Evolutionary conservation across 2,797 vertebrate genomes (phyloP).

Genomic region (Benthosema pterotum): DNA sequence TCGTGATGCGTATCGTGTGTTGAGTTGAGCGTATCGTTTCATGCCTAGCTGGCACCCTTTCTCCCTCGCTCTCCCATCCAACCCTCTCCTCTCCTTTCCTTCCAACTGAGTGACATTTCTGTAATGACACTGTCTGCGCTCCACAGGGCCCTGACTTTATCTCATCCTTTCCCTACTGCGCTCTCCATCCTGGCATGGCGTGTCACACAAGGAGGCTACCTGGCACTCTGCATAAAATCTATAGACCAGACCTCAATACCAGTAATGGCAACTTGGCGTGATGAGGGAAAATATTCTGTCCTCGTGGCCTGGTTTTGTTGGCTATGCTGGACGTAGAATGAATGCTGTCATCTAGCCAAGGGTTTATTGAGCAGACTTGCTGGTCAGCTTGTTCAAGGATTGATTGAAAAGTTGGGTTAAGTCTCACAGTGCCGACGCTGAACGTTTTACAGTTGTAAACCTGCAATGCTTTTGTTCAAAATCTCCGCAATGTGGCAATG

Average conservation of each 20-base stretch:
- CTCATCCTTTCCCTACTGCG: constrained; percentile 29
- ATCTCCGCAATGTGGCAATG: constrained; percentile 24
- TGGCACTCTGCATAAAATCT: constrained; percentile 34
- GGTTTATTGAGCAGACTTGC: constrained; percentile 36
- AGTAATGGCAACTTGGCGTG: constrained; percentile 40
- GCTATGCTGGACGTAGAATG: constrained; percentile 17
- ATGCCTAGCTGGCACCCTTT: constrained; percentile 29
- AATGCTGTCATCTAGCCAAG: constrained; percentile 23
- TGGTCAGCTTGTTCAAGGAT: constrained; percentile 50
- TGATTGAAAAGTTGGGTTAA: constrained; percentile 63
- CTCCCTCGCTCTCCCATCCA: constrained; percentile 4
- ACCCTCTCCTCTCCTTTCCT: constrained; percentile 40
- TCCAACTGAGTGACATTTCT: constrained; percentile 72
- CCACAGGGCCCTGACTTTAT: constrained; percentile 47
- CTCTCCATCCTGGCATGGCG: constrained; percentile 27
- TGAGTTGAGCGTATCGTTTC: no score
- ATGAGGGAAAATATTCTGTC: constrained; percentile 39
- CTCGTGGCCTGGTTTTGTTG: constrained; percentile 26
- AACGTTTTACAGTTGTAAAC: constrained; percentile 42
- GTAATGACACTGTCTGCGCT: constrained; percentile 64
- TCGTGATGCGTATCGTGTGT: no score
- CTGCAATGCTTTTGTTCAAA: constrained; percentile 45
- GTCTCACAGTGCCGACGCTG: constrained; percentile 46
- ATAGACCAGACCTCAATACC: constrained; percentile 44
- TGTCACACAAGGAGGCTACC: constrained; percentile 29